Evolutionary conservation across 2,888 invertebrate genomes (phyloP).

Genomic region (Gibbula magus): DNA sequence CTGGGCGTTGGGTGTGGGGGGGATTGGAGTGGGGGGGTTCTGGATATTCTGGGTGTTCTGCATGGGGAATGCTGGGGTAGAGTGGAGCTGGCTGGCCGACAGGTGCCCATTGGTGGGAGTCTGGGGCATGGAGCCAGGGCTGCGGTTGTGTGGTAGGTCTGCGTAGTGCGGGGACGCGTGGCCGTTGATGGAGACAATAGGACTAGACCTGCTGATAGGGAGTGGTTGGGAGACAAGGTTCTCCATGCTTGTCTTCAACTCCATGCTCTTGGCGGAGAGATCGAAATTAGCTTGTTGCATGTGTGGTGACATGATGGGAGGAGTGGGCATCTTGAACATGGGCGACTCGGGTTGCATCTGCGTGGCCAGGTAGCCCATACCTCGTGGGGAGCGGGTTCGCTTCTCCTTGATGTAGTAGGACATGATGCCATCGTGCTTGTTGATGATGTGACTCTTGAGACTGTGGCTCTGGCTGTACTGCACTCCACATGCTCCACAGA

Average conservation of each 20-base stretch:
- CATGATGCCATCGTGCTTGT: slow-evolving; percentile 74
- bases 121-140: slow-evolving; percentile 22
- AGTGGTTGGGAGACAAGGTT: slow-evolving; percentile 43
- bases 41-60: slow-evolving; percentile 37
- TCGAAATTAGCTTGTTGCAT: slow-evolving; percentile 35
- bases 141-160: slow-evolving; percentile 50
- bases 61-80: slow-evolving; percentile 33
- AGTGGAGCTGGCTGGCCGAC: slow-evolving; percentile 16
- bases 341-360: slow-evolving; percentile 56
- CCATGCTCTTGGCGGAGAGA: slow-evolving; percentile 40
- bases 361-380: slow-evolving; percentile 66
- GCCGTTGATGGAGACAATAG: slow-evolving; percentile 57
- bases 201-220: slow-evolving; percentile 51
- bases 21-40: slow-evolving; percentile 31
- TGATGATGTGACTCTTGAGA: slow-evolving; percentile 74
- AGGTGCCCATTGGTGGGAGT: slow-evolving; percentile 20
- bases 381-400: slow-evolving; percentile 66
- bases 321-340: slow-evolving; percentile 60
- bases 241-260: slow-evolving; percentile 38
- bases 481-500: slow-evolving; percentile 74
- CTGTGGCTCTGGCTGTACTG: slow-evolving; percentile 75
- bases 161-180: slow-evolving; percentile 56
- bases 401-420: slow-evolving; percentile 75
- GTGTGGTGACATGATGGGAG: slow-evolving; percentile 53
- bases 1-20: slow-evolving; percentile 20